Evolutionary conservation across 1,140 invertebrate genomes (phyloP).

Genomic region (Cotesia glomerata): DNA sequence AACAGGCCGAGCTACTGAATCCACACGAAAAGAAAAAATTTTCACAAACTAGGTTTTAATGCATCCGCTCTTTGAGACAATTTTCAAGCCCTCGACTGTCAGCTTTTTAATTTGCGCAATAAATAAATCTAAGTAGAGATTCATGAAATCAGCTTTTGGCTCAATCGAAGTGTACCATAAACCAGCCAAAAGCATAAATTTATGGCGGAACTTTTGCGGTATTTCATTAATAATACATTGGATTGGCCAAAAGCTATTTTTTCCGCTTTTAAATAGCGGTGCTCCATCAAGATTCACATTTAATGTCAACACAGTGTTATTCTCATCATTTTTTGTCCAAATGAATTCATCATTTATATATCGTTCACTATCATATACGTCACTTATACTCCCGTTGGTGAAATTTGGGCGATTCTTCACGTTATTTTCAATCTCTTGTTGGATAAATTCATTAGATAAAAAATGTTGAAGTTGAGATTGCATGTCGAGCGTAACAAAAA

Average conservation of each 20-base stretch:
- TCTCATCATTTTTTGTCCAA: neutral
- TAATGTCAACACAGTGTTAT: constrained; percentile 29
- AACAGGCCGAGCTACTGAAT: constrained; percentile 15
- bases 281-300: constrained; percentile 37
- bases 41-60: constrained; percentile 22
- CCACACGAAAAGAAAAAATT: constrained; percentile 26
- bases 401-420: neutral
- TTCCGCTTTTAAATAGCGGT: no score
- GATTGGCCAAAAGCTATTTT: no score
- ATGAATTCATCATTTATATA: constrained; percentile 22
- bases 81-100: constrained; percentile 23
- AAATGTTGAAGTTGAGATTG: constrained; percentile 29
- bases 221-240: no score
- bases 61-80: constrained; percentile 5
- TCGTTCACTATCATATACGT: constrained; percentile 26
- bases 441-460: constrained; percentile 13
- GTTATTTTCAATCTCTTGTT: constrained; percentile 19
- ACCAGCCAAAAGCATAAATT: no score
- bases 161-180: no score
- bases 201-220: no score
- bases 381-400: constrained; percentile 15
- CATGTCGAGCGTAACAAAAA: constrained; percentile 25
- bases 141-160: constrained; percentile 31
- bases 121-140: constrained; percentile 29
- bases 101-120: constrained; percentile 20